Evolutionary conservation across 2,888 invertebrate genomes (phyloP).

Genomic region (Rosalia funebris): DNA sequence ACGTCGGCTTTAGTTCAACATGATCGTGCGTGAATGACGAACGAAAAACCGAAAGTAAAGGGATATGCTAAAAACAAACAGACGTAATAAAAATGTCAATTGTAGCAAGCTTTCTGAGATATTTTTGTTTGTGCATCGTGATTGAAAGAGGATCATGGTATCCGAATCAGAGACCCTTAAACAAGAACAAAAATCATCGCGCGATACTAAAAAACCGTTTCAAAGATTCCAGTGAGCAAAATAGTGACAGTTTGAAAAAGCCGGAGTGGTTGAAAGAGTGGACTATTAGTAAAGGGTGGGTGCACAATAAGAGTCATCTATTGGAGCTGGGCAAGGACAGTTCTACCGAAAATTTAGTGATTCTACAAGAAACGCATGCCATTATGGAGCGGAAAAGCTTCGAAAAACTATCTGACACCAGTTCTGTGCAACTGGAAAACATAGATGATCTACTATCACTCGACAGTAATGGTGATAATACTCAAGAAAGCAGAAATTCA

Average conservation of each 20-base stretch:
- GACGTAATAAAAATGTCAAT: constrained; percentile 33
- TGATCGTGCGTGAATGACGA: constrained; percentile 13
- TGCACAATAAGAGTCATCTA: constrained; percentile 60
- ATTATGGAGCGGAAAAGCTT: constrained; percentile 37
- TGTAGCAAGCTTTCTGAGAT: constrained; percentile 47
- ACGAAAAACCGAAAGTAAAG: not conserved
- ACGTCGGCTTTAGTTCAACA: constrained; percentile 32
- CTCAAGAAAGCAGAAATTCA: constrained; percentile 31
- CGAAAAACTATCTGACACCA: constrained; percentile 43
- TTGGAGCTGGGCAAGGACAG: constrained; percentile 47
- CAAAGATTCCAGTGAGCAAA: constrained; percentile 26
- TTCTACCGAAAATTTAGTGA: constrained; percentile 24
- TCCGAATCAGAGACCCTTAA: constrained; percentile 41
- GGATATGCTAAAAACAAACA: not conserved
- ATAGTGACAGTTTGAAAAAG: constrained; percentile 40
- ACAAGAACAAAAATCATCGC: constrained; percentile 31
- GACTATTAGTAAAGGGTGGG: constrained; percentile 65
- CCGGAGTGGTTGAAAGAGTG: constrained; percentile 63
- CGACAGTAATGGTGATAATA: constrained; percentile 30
- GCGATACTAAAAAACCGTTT: constrained; percentile 40
- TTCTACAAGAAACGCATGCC: constrained; percentile 7
- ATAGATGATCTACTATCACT: constrained; percentile 59
- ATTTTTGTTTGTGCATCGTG: constrained; percentile 57
- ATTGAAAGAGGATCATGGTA: constrained; percentile 59
- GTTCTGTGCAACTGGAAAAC: constrained; percentile 57